A percentile compares a stretch with the other conserved stretches of the same genome.
Conservation (phyloP, 2,888 invertebrate species). For the Bibio marci region DNA sequence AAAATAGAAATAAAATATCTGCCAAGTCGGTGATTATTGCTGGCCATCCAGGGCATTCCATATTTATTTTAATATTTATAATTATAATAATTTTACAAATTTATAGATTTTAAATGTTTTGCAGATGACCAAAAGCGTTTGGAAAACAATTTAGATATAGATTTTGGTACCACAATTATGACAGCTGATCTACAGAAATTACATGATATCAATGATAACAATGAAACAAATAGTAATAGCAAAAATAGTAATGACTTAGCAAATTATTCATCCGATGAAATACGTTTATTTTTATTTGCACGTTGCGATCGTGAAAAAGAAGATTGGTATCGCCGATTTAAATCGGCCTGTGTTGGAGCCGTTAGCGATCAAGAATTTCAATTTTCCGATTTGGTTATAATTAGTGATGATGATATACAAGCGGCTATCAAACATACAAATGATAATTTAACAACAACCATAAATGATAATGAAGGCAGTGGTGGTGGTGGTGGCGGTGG, state of each 20-base stretch:
- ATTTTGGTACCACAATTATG: slow-evolving; percentile 20
- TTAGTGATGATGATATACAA: slow-evolving; percentile 21
- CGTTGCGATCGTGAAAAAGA: slow-evolving; percentile 27
- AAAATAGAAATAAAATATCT: too few relatives aligned
- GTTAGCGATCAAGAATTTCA: slow-evolving; percentile 24
- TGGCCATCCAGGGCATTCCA: too few relatives aligned
- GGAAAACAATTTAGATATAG: neutral
- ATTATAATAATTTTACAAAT: too few relatives aligned
- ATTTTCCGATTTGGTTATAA: slow-evolving; percentile 19
- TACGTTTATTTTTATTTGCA: slow-evolving; percentile 23
- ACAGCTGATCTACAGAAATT: too few relatives aligned
- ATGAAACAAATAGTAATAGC: too few relatives aligned
- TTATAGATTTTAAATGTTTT: too few relatives aligned
- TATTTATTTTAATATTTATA: too few relatives aligned
- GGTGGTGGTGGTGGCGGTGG: neutral
- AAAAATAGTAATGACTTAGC: too few relatives aligned
- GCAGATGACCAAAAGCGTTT: too few relatives aligned
- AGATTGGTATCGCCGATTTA: slow-evolving; percentile 27
- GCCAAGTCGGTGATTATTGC: too few relatives aligned
- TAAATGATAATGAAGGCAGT: neutral
- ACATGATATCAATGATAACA: too few relatives aligned
- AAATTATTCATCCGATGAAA: slow-evolving; percentile 22
- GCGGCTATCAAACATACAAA: slow-evolving; percentile 10
- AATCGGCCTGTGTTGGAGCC: slow-evolving; percentile 21
- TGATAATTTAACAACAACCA: neutral